These are phyloP conservation scores for Sphinx pinastri DNA, from an alignment of 2,888 invertebrate genomes.

Conservation along the genomic window DNA sequence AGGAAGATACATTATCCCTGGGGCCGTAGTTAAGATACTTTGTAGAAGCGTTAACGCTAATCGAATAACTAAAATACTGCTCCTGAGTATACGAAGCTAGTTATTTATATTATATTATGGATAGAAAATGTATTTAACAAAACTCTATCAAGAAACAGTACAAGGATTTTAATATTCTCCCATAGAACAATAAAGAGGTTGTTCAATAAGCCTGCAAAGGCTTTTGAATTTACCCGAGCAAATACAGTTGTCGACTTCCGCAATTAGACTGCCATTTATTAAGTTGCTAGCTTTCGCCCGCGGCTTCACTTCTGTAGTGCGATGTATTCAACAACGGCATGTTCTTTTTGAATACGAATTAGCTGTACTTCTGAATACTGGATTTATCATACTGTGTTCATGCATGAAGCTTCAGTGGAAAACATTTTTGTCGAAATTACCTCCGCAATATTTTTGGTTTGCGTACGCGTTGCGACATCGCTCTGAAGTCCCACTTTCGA, in stretches of 20 bases:
- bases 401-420: background rate
- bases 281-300: slow-evolving; percentile 4
- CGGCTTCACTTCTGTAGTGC: background rate
- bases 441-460: too few species aligned
- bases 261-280: slow-evolving; percentile 22
- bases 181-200: background rate
- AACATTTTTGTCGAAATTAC: background rate
- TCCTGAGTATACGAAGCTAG: background rate
- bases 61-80: too few species aligned
- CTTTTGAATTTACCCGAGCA: slow-evolving; percentile 22
- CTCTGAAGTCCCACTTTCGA: too few species aligned
- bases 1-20: too few species aligned
- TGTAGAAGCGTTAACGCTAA: too few species aligned
- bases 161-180: slow-evolving; percentile 6
- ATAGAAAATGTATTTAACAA: background rate
- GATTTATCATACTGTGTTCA: too few species aligned
- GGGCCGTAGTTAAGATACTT: too few species aligned
- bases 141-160: background rate
- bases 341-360: background rate
- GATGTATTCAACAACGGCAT: background rate
- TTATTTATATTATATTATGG: too few species aligned
- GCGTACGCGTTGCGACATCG: too few species aligned
- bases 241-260: slow-evolving; percentile 22
- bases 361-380: too few species aligned
- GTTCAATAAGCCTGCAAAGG: slow-evolving; percentile 1